These are phyloP conservation scores for Argyra leucocephala DNA, from an alignment of 2,888 invertebrate genomes.

Conservation along the genomic window DNA sequence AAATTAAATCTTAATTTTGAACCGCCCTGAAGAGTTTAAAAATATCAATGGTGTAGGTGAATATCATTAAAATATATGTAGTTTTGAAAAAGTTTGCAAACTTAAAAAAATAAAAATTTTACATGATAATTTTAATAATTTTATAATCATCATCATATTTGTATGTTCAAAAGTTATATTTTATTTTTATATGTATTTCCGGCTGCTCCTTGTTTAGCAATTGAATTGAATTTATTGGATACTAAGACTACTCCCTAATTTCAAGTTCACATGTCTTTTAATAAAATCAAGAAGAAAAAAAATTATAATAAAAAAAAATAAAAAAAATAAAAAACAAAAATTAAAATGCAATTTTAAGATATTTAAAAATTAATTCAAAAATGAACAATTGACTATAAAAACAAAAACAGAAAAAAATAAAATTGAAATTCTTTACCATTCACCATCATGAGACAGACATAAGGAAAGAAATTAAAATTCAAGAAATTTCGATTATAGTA, in stretches of 20 bases:
- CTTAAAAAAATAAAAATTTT: too few species aligned
- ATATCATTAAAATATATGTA: too few species aligned
- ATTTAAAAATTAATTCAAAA: too few species aligned
- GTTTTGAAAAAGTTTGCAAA: too few species aligned
- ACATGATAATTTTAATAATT: too few species aligned
- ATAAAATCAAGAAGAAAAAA: not conserved
- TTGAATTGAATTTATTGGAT: not conserved
- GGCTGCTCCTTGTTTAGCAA: not conserved
- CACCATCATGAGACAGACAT: not conserved
- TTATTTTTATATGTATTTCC: not conserved
- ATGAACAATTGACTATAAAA: not conserved
- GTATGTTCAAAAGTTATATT: not conserved
- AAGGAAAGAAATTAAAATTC: not conserved
- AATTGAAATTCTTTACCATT: slow-evolving; percentile 3
- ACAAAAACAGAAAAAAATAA: not conserved
- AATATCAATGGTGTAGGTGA: too few species aligned
- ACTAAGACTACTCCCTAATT: not conserved
- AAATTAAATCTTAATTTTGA: too few species aligned
- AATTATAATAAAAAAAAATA: not conserved
- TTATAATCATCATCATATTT: not conserved
- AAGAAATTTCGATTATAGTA: not conserved
- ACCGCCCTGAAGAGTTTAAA: too few species aligned
- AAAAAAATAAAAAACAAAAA: not conserved
- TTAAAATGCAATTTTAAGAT: not conserved
- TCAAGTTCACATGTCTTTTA: slow-evolving; percentile 1